These are phyloP conservation scores for Vombatus ursinus DNA, from an alignment of 2,113 vertebrate genomes.

Conservation along the genomic window DNA sequence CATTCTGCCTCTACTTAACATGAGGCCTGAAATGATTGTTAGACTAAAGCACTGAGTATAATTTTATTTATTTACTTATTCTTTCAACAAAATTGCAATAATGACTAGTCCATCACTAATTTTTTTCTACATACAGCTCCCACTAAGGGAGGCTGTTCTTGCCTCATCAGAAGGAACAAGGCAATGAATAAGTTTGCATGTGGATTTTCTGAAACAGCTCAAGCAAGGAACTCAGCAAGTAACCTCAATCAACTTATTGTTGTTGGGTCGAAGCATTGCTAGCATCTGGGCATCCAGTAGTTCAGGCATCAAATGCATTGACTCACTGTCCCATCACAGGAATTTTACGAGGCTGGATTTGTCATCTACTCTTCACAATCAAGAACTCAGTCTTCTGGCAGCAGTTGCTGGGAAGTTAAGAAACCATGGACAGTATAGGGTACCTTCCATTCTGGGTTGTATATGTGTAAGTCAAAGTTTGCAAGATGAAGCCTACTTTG, in stretches of 20 bases:
- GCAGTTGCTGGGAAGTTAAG: background rate
- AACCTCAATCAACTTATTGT: background rate
- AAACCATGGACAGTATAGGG: background rate
- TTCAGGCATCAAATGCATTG: background rate
- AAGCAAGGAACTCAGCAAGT: background rate
- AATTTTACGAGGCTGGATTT: background rate
- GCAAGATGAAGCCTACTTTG: background rate
- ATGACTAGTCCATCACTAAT: background rate
- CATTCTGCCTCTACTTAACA: background rate
- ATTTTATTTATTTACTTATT: too few species aligned
- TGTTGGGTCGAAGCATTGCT: background rate
- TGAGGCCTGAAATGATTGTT: background rate
- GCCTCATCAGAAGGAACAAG: background rate
- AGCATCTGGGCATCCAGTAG: background rate
- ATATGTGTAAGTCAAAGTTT: background rate
- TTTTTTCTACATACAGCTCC: background rate
- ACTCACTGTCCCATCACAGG: background rate
- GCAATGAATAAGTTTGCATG: background rate
- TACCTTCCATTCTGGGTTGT: background rate
- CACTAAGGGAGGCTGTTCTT: background rate
- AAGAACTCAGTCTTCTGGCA: background rate
- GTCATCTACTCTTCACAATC: background rate
- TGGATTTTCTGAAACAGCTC: background rate
- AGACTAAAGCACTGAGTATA: background rate
- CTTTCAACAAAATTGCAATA: background rate